These are phyloP conservation scores for Promerops cafer DNA, from an alignment of 2,113 vertebrate genomes.

Conservation along the genomic window DNA sequence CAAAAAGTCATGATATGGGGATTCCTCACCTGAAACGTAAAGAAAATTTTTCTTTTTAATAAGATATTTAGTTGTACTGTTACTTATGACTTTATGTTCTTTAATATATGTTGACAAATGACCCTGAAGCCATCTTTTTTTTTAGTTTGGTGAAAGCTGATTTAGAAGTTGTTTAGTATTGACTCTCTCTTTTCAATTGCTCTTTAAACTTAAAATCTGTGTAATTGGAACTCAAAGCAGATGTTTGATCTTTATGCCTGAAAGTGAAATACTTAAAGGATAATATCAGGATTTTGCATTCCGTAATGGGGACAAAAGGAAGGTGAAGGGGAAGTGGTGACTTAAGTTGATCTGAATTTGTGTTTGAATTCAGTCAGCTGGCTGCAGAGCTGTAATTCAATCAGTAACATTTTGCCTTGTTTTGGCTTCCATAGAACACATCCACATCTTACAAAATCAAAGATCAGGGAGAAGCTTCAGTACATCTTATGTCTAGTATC, in stretches of 20 bases:
- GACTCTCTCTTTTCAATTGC: not conserved
- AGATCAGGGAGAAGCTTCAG: not conserved
- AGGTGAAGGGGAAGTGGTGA: not conserved
- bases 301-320: not conserved
- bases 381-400: not conserved
- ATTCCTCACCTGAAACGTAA: not conserved
- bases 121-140: not conserved
- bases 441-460: not conserved
- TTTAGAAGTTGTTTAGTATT: not conserved
- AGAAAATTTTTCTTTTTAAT: not conserved
- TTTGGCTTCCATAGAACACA: not conserved
- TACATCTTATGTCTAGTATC: fast-evolving
- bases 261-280: not conserved
- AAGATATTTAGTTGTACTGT: not conserved
- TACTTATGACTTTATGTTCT: not conserved
- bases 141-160: not conserved
- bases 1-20: not conserved
- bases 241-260: not conserved
- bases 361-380: not conserved
- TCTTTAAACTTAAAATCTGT: not conserved
- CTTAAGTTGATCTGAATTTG: not conserved
- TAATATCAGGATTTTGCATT: not conserved
- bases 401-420: not conserved
- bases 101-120: not conserved
- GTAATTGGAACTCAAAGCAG: not conserved